Percentiles rank a stretch among this genome's conserved stretches.
Evolutionary conservation across 2,888 invertebrate species (phyloP).

Genomic region (Tricholauxania praeusta): DNA sequence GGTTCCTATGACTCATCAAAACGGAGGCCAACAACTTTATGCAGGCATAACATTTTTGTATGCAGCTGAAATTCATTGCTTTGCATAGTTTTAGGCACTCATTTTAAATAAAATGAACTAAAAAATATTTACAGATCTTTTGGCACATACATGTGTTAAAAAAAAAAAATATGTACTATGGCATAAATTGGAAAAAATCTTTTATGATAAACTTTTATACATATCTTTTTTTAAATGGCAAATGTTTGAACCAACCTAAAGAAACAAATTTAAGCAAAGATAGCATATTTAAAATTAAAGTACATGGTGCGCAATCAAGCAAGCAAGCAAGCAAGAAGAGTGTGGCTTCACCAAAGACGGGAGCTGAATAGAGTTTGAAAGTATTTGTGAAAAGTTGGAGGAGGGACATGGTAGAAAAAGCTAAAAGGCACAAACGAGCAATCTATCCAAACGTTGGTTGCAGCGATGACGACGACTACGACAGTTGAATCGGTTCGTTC

Average conservation of each 20-base stretch:
- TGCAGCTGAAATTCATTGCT: too few species aligned
- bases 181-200: slow-evolving; percentile 2
- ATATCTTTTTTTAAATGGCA: not conserved
- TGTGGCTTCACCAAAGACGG: not conserved
- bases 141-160: too few species aligned
- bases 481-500: not conserved
- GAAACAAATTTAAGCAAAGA: not conserved
- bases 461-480: slow-evolving; percentile 5
- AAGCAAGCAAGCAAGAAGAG: not conserved
- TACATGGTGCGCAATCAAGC: not conserved
- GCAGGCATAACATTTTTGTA: too few species aligned
- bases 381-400: too few species aligned
- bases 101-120: too few species aligned
- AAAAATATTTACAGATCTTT: too few species aligned
- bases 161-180: too few species aligned
- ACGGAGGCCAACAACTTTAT: too few species aligned
- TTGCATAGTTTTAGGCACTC: too few species aligned
- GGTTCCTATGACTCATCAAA: too few species aligned
- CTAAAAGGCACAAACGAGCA: slow-evolving; percentile 41
- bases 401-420: slow-evolving; percentile 26
- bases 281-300: not conserved
- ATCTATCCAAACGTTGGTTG: slow-evolving; percentile 47
- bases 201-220: slow-evolving; percentile 12
- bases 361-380: not conserved
- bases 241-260: not conserved